phyloP scores from a whole-genome alignment of 2,113 vertebrate genomes.

The Thamnophis sirtalis region DNA sequence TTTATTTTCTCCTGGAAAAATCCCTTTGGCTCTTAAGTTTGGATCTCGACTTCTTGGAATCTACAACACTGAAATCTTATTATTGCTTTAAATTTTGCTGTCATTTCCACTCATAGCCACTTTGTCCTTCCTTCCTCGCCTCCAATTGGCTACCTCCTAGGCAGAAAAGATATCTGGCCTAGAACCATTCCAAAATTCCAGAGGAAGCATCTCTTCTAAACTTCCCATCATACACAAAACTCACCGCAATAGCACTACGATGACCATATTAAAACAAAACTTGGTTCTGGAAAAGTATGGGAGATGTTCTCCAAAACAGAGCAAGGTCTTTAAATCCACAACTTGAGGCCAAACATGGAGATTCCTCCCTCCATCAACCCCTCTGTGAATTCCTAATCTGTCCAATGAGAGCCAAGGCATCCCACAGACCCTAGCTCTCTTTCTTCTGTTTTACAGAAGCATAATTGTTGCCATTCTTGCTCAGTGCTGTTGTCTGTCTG shows the following conservation, averaged over 20 bases:
- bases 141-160: background rate
- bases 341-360: background rate
- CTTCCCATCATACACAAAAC: background rate
- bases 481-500: background rate
- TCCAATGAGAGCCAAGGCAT: background rate
- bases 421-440: background rate
- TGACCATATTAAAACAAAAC: background rate
- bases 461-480: background rate
- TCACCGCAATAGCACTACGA: background rate
- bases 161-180: background rate
- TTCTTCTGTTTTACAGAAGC: background rate
- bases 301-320: background rate
- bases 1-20: background rate
- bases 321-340: background rate
- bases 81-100: background rate
- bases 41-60: background rate
- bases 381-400: background rate
- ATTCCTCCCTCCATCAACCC: background rate
- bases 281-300: background rate
- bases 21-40: background rate
- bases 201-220: background rate
- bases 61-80: background rate
- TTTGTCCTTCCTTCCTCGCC: background rate
- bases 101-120: background rate
- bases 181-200: background rate